Conservation (phyloP, 2,888 invertebrate species). For the Lydus trimaculatus region DNA sequence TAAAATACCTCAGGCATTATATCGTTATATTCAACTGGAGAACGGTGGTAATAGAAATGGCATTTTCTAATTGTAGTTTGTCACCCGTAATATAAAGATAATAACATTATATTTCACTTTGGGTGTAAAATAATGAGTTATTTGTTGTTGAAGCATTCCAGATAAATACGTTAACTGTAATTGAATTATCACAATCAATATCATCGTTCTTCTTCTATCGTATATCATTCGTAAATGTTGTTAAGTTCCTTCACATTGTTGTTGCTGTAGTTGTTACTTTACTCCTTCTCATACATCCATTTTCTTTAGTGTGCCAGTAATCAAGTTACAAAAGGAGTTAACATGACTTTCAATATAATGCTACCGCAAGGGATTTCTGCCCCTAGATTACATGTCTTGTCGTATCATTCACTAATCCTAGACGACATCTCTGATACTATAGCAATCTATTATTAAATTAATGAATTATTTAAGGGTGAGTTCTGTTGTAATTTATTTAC, state of each 20-base stretch:
- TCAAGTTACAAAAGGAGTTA: constrained; percentile 34
- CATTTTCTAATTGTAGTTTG: background rate
- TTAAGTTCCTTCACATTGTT: constrained; percentile 30
- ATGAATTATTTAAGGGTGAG: constrained; percentile 43
- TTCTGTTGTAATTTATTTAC: constrained; percentile 34
- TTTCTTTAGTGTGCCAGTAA: constrained; percentile 15
- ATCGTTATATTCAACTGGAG: background rate
- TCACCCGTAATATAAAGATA: constrained; percentile 3
- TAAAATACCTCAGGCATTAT: background rate
- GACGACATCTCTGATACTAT: constrained; percentile 43
- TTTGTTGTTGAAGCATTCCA: constrained; percentile 22
- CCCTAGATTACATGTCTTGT: constrained; percentile 46
- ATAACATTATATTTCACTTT: constrained; percentile 18
- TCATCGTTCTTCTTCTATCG: constrained; percentile 18
- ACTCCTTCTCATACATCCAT: background rate
- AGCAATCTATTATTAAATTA: constrained; percentile 47
- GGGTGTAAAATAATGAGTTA: constrained; percentile 22
- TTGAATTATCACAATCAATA: constrained; percentile 33
- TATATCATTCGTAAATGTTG: constrained; percentile 17
- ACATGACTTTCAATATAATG: constrained; percentile 39
- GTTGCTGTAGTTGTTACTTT: background rate
- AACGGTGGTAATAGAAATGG: background rate
- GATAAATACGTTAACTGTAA: constrained; percentile 30
- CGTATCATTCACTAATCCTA: constrained; percentile 45
- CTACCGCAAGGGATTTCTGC: constrained; percentile 33